Evolutionary conservation across 2,888 invertebrate species (phyloP).

Genomic region (Baccha elongata): DNA sequence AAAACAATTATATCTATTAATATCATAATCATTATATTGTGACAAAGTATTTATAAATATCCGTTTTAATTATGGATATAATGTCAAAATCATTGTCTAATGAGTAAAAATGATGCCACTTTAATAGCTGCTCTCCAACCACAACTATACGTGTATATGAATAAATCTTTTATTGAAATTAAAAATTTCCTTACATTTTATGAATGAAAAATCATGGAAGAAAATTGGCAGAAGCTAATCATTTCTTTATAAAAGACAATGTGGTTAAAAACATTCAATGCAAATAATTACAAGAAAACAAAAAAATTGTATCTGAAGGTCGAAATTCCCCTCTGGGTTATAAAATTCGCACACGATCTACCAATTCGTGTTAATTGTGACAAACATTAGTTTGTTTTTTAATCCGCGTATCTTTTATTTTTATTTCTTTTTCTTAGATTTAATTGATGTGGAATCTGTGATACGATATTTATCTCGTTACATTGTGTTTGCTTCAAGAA

Average conservation of each 20-base stretch:
- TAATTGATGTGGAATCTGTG: conserved; percentile 53
- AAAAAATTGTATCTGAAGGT: background rate
- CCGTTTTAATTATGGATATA: too few species aligned
- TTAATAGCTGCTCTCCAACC: too few species aligned
- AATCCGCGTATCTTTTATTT: background rate
- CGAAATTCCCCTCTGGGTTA: background rate
- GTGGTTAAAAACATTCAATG: background rate
- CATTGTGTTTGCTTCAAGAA: conserved; percentile 7
- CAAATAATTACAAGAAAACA: background rate
- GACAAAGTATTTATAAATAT: too few species aligned
- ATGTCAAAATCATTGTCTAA: too few species aligned
- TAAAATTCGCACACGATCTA: conserved; percentile 25
- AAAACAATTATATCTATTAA: too few species aligned
- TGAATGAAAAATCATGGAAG: background rate
- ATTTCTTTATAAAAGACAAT: background rate
- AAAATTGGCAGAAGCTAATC: background rate
- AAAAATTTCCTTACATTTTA: background rate
- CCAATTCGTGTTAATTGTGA: background rate
- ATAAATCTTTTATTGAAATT: too few species aligned
- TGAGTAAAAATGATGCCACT: too few species aligned
- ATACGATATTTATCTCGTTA: conserved; percentile 52
- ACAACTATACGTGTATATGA: too few species aligned
- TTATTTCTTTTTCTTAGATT: conserved; percentile 3
- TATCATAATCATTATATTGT: too few species aligned
- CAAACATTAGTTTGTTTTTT: background rate